Conservation (phyloP, 2,113 vertebrate genomes). For the Tyrannus savana region DNA sequence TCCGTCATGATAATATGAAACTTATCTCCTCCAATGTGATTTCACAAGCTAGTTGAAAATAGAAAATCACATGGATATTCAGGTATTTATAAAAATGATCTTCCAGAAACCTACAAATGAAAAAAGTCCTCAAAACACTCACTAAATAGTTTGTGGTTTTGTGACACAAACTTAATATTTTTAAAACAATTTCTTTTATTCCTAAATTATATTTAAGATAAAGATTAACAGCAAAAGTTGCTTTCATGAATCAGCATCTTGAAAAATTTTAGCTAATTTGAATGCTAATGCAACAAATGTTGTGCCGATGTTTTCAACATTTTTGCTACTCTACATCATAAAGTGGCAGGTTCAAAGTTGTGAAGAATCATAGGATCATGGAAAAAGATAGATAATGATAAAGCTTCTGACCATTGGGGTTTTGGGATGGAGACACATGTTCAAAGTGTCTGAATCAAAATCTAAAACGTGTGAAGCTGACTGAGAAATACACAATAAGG, state of each 20-base stretch:
- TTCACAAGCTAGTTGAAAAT: background rate
- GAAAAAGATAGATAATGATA: background rate
- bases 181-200: background rate
- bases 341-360: background rate
- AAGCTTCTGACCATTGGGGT: background rate
- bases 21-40: background rate
- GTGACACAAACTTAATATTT: background rate
- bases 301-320: background rate
- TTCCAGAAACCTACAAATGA: background rate
- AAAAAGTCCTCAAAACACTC: background rate
- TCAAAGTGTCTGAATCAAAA: background rate
- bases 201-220: background rate
- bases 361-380: background rate
- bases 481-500: background rate
- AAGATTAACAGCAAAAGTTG: background rate
- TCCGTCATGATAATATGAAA: background rate
- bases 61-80: background rate
- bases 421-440: background rate
- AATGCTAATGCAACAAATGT: background rate
- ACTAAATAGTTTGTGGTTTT: background rate
- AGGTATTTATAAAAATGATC: background rate
- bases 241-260: background rate
- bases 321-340: background rate
- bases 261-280: background rate
- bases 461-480: background rate